Conservation (phyloP, 2,888 invertebrate species). For the Cerastis leucographa region DNA sequence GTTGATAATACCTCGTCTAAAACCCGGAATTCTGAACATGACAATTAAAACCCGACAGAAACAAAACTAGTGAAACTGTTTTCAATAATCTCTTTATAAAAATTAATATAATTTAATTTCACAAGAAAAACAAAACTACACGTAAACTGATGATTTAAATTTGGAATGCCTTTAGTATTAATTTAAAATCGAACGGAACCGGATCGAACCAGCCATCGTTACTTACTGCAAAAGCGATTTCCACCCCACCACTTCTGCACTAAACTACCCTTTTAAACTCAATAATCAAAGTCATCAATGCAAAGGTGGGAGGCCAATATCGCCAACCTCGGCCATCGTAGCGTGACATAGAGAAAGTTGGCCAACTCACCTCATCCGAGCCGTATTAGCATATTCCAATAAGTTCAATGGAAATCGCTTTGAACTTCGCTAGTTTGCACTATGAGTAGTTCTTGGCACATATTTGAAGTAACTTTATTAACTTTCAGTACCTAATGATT, state of each 20-base stretch:
- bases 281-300: slow-evolving; percentile 42
- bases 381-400: slow-evolving; percentile 68
- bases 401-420: slow-evolving; percentile 50
- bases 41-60: neutral
- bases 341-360: slow-evolving; percentile 52
- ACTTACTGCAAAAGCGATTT: neutral
- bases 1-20: too few relatives aligned
- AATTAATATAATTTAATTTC: neutral
- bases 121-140: neutral
- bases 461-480: slow-evolving; percentile 44
- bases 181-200: neutral
- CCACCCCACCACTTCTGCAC: neutral
- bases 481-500: slow-evolving; percentile 21
- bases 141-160: neutral
- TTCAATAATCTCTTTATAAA: neutral
- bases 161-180: neutral
- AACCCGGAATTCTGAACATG: too few relatives aligned
- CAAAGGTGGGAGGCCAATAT: slow-evolving; percentile 40
- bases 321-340: slow-evolving; percentile 42
- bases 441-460: slow-evolving; percentile 51
- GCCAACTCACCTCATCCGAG: slow-evolving; percentile 59
- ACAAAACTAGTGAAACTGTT: neutral
- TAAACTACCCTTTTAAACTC: slow-evolving; percentile 20
- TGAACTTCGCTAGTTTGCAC: slow-evolving; percentile 30
- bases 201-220: neutral